Percentiles rank a stretch among this genome's conserved stretches.
Evolutionary conservation across 2,888 invertebrate genomes (phyloP).

Genomic region (Gymnocheta viridis): DNA sequence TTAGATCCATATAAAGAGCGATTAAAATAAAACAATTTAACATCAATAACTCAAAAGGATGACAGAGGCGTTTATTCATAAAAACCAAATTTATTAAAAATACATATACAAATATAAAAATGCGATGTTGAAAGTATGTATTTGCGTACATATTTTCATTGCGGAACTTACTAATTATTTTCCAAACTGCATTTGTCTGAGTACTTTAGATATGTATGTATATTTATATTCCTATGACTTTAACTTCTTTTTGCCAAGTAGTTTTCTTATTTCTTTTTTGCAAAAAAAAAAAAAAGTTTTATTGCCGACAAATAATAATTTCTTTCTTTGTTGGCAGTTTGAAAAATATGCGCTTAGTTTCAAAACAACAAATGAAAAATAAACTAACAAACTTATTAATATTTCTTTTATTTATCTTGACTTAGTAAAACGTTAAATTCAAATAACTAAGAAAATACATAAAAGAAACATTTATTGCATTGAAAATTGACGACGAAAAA

Average conservation of each 20-base stretch:
- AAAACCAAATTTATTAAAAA: too few species aligned
- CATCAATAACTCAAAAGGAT: too few species aligned
- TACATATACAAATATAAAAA: too few species aligned
- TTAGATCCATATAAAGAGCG: too few species aligned
- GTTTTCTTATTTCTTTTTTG: conserved; percentile 19
- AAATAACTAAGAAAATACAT: background rate
- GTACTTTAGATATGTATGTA: conserved; percentile 69
- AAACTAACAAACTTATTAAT: conserved; percentile 33
- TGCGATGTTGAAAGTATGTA: too few species aligned
- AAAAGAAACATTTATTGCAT: background rate
- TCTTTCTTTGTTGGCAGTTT: conserved; percentile 63
- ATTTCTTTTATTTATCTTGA: conserved; percentile 33
- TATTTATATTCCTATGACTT: conserved; percentile 75
- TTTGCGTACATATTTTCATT: too few species aligned
- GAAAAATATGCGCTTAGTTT: conserved; percentile 67
- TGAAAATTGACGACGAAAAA: background rate
- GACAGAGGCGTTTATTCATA: too few species aligned
- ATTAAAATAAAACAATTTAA: too few species aligned
- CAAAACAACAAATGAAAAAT: conserved; percentile 30
- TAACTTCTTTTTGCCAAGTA: conserved; percentile 31
- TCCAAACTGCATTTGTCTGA: too few species aligned
- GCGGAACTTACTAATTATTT: too few species aligned
- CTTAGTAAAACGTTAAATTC: background rate
- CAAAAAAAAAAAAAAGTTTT: conserved; percentile 58
- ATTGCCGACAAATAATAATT: conserved; percentile 64